phyloP scores from a whole-genome alignment of 2,888 invertebrate species.

The Drosophila cracens region DNA sequence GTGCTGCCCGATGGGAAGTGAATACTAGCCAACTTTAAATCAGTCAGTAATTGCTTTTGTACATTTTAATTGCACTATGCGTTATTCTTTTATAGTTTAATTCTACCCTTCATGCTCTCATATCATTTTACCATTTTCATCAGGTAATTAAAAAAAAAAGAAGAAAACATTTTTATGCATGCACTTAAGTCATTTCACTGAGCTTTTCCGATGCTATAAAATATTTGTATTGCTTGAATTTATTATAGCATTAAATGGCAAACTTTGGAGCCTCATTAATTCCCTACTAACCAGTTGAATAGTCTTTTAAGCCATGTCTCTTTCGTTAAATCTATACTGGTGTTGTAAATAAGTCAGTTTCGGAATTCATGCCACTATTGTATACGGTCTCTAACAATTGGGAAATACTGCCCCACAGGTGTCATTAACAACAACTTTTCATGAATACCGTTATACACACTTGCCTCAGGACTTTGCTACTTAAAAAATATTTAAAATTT shows the following conservation, averaged over 20 bases:
- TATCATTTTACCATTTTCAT: background rate
- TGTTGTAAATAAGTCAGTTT: background rate
- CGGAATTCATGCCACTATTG: background rate
- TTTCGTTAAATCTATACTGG: background rate
- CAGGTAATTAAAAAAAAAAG: background rate
- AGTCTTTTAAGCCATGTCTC: background rate
- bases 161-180: background rate
- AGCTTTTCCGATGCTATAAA: background rate
- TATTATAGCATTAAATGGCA: background rate
- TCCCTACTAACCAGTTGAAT: background rate
- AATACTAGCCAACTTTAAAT: constrained; percentile 3
- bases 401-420: background rate
- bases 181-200: background rate
- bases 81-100: background rate
- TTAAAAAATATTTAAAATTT: constrained; percentile 1
- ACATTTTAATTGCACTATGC: constrained; percentile 10
- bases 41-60: constrained; percentile 24
- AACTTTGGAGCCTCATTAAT: background rate
- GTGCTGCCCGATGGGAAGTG: constrained; percentile 8
- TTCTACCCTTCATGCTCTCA: background rate
- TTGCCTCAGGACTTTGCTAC: background rate
- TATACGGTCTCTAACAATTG: background rate
- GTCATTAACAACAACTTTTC: constrained; percentile 4
- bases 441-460: constrained; percentile 5
- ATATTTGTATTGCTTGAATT: background rate